phyloP scores from a whole-genome alignment of 2,888 invertebrate genomes.

The Smittia aterrima region DNA sequence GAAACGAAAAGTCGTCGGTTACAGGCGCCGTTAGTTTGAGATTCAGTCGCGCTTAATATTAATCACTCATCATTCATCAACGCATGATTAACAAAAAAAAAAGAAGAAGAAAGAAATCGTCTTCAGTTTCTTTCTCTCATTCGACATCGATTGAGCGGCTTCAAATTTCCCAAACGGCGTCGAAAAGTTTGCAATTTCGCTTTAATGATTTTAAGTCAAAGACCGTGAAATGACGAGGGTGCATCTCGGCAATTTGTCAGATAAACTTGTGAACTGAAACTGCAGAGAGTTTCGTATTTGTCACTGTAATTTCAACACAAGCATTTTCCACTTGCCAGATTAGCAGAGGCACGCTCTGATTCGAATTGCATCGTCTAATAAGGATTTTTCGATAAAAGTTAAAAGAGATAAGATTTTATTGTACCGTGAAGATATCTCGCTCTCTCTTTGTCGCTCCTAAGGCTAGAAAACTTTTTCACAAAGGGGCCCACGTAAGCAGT shows the following conservation, averaged over 20 bases:
- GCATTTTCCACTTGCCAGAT: conserved; percentile 10
- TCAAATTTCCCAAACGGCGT: too few species aligned
- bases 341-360: background rate
- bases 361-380: background rate
- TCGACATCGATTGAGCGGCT: background rate
- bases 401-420: conserved; percentile 35
- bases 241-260: conserved; percentile 33
- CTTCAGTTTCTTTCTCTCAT: background rate
- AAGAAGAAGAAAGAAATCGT: background rate
- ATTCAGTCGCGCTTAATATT: conserved; percentile 10
- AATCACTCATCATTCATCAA: conserved; percentile 39
- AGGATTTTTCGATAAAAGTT: conserved; percentile 2
- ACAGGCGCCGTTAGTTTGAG: too few species aligned
- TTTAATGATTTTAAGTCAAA: background rate
- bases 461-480: background rate
- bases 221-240: conserved; percentile 37
- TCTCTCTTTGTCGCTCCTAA: background rate
- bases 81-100: background rate
- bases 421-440: conserved; percentile 34
- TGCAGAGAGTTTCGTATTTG: background rate
- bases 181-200: too few species aligned
- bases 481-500: background rate
- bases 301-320: too few species aligned
- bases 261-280: background rate
- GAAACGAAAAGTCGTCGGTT: too few species aligned